These are phyloP conservation scores for Nemoura dubitans DNA, from an alignment of 2,888 invertebrate species.

Conservation along the genomic window DNA sequence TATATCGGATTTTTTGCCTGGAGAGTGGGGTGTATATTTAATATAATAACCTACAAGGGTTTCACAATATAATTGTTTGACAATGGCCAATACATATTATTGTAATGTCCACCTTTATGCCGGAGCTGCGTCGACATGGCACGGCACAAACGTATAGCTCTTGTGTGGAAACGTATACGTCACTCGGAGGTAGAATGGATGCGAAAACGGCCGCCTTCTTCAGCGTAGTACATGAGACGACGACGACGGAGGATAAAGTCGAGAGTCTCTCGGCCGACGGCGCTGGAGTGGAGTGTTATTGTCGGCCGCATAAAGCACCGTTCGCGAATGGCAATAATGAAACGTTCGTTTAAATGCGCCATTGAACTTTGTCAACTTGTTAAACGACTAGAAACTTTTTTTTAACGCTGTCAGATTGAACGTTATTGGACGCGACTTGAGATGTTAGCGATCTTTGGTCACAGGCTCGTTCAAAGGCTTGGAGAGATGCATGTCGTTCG, in stretches of 20 bases:
- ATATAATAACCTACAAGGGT: background rate
- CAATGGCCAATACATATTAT: slow-evolving; percentile 12
- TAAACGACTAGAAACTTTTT: too few species aligned
- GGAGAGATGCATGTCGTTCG: too few species aligned
- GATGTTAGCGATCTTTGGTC: too few species aligned
- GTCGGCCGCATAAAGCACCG: background rate
- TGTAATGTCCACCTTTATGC: background rate
- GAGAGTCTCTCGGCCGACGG: background rate
- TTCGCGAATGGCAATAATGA: too few species aligned
- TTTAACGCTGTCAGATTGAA: too few species aligned
- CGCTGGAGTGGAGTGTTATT: background rate
- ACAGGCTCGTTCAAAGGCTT: too few species aligned
- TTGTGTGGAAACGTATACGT: background rate
- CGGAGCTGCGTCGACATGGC: background rate
- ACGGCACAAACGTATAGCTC: background rate
- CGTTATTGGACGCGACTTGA: too few species aligned
- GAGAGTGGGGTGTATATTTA: background rate
- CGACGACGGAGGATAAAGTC: background rate
- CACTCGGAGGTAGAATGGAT: background rate
- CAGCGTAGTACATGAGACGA: too few species aligned
- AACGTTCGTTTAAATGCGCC: too few species aligned
- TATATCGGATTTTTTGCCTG: background rate
- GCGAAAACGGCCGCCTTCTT: background rate
- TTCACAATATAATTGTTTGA: slow-evolving; percentile 12
- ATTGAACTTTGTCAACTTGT: too few species aligned